A percentile compares a stretch with the other conserved stretches of the same genome.
Evolutionary conservation across 2,797 vertebrate species (phyloP).

Genomic region (Gambusia yucatana): DNA sequence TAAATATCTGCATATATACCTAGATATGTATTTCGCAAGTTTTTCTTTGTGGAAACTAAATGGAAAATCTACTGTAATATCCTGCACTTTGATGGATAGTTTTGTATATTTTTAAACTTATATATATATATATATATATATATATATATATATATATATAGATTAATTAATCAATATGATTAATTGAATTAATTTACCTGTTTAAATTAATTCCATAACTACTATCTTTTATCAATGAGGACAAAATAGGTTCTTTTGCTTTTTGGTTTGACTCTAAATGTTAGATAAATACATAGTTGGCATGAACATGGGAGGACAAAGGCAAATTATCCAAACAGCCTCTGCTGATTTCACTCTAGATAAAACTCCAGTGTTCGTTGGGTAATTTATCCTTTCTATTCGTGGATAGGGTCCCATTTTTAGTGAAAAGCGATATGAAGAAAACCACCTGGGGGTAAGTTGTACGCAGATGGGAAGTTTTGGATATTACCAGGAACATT

Average conservation of each 20-base stretch:
- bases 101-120: too few species aligned
- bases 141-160: too few species aligned
- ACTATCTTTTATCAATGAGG: not conserved
- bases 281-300: not conserved
- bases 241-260: not conserved
- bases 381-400: slow-evolving; percentile 15
- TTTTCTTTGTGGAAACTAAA: not conserved
- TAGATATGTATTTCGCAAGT: not conserved
- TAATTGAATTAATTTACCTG: not conserved
- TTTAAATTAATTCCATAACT: not conserved
- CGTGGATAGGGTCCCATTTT: slow-evolving; percentile 25
- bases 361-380: slow-evolving; percentile 31
- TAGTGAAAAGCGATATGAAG: slow-evolving; percentile 30
- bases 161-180: too few species aligned
- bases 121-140: too few species aligned
- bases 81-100: not conserved
- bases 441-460: slow-evolving; percentile 20
- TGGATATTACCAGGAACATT: slow-evolving; percentile 5
- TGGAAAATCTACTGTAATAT: not conserved
- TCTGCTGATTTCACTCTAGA: slow-evolving; percentile 30
- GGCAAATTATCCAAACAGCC: slow-evolving; percentile 10
- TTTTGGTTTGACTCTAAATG: not conserved
- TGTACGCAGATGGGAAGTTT: slow-evolving; percentile 19
- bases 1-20: not conserved
- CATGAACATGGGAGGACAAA: not conserved